Evolutionary conservation across 1,140 invertebrate genomes (phyloP).

Genomic region (Drosophila santomea): DNA sequence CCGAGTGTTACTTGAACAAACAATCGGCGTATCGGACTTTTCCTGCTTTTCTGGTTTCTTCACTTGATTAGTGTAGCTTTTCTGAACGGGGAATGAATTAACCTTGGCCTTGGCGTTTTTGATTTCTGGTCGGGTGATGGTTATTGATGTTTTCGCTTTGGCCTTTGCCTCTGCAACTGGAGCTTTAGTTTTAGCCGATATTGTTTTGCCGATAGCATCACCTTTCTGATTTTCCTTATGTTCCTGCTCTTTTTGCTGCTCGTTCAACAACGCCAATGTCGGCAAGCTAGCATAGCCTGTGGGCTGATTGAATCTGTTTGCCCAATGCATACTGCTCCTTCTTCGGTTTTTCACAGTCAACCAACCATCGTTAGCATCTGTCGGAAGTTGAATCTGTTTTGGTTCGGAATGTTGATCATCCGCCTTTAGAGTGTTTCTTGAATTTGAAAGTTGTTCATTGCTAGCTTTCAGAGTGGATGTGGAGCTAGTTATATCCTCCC

Average conservation of each 20-base stretch:
- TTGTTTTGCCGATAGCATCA: conserved; percentile 21
- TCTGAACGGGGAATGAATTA: conserved; percentile 71
- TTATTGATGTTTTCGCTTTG: conserved; percentile 49
- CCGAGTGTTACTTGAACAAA: conserved; percentile 1
- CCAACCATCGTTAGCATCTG: conserved; percentile 87
- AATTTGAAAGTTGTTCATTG: conserved; percentile 68
- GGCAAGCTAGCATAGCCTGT: conserved; percentile 89
- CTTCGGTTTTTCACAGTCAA: conserved; percentile 88
- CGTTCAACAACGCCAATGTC: conserved; percentile 86
- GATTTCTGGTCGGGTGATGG: conserved; percentile 70
- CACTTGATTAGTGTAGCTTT: conserved; percentile 4
- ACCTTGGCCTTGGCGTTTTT: conserved; percentile 84
- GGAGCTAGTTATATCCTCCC: conserved; percentile 79
- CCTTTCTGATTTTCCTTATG: conserved; percentile 26
- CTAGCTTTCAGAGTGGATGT: conserved; percentile 81
- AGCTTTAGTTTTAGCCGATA: conserved; percentile 19
- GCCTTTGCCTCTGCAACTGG: conserved; percentile 35
- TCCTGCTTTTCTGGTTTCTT: conserved; percentile 44
- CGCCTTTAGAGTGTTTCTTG: conserved; percentile 45
- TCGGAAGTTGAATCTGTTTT: conserved; percentile 84
- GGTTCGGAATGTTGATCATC: conserved; percentile 74
- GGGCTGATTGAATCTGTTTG: conserved; percentile 88
- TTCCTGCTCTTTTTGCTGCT: conserved; percentile 76
- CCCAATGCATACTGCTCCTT: conserved; percentile 87
- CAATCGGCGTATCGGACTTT: background rate